Evolutionary conservation across 2,113 vertebrate species (phyloP).

Genomic region (Gracilinanus agilis): DNA sequence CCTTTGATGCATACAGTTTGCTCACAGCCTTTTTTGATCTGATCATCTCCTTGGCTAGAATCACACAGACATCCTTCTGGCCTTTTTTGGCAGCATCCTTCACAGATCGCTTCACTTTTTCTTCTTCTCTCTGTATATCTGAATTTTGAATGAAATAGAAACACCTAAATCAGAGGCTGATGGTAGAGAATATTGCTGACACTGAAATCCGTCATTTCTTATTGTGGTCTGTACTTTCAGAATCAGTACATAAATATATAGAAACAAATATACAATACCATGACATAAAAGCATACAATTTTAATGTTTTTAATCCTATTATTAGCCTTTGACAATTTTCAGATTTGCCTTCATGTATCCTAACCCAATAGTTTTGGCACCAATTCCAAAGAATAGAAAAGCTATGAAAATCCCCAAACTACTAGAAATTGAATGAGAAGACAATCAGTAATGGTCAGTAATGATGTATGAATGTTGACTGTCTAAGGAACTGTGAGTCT

Average conservation of each 20-base stretch:
- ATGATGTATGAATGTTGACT: slow-evolving; percentile 18
- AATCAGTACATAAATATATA: slow-evolving; percentile 29
- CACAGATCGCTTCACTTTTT: slow-evolving; percentile 97
- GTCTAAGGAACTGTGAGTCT: not conserved
- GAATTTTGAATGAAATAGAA: slow-evolving; percentile 46
- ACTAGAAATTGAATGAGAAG: not conserved
- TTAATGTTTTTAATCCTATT: slow-evolving; percentile 22
- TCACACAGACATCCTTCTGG: slow-evolving; percentile 94
- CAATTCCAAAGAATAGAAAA: slow-evolving; percentile 6
- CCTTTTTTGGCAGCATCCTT: slow-evolving; percentile 98
- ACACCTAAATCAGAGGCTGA: slow-evolving; percentile 23
- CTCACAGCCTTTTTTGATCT: slow-evolving; percentile 92
- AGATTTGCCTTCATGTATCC: not conserved
- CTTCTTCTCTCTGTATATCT: slow-evolving; percentile 99
- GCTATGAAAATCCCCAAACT: not conserved
- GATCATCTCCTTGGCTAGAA: slow-evolving; percentile 96
- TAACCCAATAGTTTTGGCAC: not conserved
- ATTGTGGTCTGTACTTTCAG: slow-evolving; percentile 15
- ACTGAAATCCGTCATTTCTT: slow-evolving; percentile 23
- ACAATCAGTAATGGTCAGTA: slow-evolving; percentile 6
- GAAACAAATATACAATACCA: slow-evolving; percentile 19
- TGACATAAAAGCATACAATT: not conserved
- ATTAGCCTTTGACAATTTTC: slow-evolving; percentile 16
- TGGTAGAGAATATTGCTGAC: not conserved
- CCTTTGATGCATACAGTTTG: slow-evolving; percentile 97